A percentile compares a stretch with the other conserved stretches of the same genome.
phyloP scores from a whole-genome alignment of 2,797 vertebrate species.

The Zalophus californianus region DNA sequence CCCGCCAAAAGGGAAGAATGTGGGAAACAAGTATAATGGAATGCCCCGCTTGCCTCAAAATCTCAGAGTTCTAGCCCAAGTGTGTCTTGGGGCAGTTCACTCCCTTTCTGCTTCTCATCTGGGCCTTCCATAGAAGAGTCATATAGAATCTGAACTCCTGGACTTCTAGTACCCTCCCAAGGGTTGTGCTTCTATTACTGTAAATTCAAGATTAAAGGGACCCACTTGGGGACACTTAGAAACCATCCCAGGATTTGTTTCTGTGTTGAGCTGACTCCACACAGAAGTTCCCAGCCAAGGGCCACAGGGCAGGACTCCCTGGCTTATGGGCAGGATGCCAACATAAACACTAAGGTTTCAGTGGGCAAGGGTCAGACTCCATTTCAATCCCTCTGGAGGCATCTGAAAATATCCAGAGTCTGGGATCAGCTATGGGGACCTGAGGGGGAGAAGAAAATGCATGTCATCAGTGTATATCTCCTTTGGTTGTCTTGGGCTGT shows the following conservation, averaged over 20 bases:
- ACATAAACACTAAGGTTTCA: neutral
- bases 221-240: neutral
- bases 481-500: neutral
- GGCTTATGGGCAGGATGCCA: neutral
- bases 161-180: neutral
- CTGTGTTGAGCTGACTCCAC: neutral
- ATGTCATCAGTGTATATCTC: neutral
- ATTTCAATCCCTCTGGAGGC: neutral
- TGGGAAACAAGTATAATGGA: no score
- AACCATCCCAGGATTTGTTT: neutral
- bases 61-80: neutral
- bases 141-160: neutral
- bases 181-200: neutral
- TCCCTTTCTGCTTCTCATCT: neutral
- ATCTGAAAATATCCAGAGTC: neutral
- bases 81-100: neutral
- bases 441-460: accelerated
- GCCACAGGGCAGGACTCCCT: neutral
- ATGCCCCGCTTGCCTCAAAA: neutral
- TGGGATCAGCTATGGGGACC: neutral
- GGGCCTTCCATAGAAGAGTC: neutral
- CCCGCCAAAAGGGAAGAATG: neutral
- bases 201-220: neutral
- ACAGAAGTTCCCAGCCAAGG: neutral
- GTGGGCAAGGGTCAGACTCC: neutral